Conservation (phyloP, 1,140 invertebrate species). For the Panonychus citri region DNA sequence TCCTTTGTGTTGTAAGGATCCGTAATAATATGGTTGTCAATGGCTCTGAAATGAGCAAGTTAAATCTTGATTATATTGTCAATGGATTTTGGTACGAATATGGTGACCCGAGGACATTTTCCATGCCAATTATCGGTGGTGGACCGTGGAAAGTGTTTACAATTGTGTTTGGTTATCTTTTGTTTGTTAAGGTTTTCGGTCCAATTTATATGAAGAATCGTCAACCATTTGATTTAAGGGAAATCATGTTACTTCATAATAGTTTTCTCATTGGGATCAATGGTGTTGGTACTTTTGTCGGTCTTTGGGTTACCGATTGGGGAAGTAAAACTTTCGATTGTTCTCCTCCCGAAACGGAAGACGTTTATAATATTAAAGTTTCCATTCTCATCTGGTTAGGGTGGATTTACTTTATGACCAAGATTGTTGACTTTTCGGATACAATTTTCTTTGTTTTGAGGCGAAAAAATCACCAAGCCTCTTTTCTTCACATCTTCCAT, state of each 20-base stretch:
- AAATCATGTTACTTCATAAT: slow-evolving; percentile 23
- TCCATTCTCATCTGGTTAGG: background rate
- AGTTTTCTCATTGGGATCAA: slow-evolving; percentile 1
- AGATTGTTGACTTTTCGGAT: slow-evolving; percentile 25
- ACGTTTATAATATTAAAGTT: background rate
- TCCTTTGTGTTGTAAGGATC: too few relatives aligned
- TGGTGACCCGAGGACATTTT: background rate
- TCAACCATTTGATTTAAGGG: slow-evolving; percentile 22
- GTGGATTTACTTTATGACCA: slow-evolving; percentile 27
- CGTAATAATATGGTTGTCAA: too few relatives aligned
- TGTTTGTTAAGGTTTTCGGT: slow-evolving; percentile 17
- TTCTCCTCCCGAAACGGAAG: background rate
- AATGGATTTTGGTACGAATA: background rate
- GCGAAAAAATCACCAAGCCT: slow-evolving; percentile 26
- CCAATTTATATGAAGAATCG: slow-evolving; percentile 24
- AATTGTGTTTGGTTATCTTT: slow-evolving; percentile 13
- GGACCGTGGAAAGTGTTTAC: slow-evolving; percentile 46
- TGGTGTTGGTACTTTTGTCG: background rate
- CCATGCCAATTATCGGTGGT: slow-evolving; percentile 22
- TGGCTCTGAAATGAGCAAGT: background rate
- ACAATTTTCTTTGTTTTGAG: slow-evolving; percentile 27
- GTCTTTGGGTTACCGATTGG: background rate
- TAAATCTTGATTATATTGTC: background rate
- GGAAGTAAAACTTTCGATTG: background rate
- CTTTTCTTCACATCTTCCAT: slow-evolving; percentile 28